Base-by-base conservation (phyloP, 2,888 invertebrate species). In the Lithophane semibrunnea region DNA sequence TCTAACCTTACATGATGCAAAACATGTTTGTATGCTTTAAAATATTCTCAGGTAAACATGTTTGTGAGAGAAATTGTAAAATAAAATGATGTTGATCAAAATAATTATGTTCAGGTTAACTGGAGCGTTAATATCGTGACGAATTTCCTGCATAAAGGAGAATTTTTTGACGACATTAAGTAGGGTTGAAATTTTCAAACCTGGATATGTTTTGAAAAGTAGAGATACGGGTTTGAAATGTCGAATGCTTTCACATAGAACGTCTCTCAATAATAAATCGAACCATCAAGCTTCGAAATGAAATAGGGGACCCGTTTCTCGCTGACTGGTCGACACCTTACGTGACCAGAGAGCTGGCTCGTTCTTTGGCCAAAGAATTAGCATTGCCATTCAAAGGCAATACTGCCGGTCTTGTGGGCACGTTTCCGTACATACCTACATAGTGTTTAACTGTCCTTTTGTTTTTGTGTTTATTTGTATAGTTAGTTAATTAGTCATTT, bases 31-130 rank as follows among this genome's bases (percentile, higher is more conserved):
- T n/a, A 1, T n/a, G n/a, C 56, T 58, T 13, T 18, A 49, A 3
- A 42, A 66, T 49, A n/a, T 49, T 60, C 16, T 42, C 16, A 60
- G 49, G 37, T 21, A 52, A 73, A 73, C n/a, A 54, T 52, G n/a
- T 64, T 63, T 63, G n/a, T 21, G 29, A 47, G 2, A 12, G 21
- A 47, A 54, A 63, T 47, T 47, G 3, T 5, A 63, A 37, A 37
- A 37, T 37, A 37, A 29, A 47, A 18, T 2, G 7, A 7, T 8
- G 10, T 8, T 47, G 60, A 49, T 24, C 52, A n/a, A 9, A 73
- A n/a, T 16, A n/a, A 29, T 29, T 29, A 29, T 21, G 2, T 29
- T 29, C 2, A 24, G 8, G 42, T 24, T 8, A 24, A 70, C 47
- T 9, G 37, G 7, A 29, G 24, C 16, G 8, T 60, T 67, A n/a